Evolutionary conservation across 2,888 invertebrate species (phyloP).

Genomic region (Netelia melanura): DNA sequence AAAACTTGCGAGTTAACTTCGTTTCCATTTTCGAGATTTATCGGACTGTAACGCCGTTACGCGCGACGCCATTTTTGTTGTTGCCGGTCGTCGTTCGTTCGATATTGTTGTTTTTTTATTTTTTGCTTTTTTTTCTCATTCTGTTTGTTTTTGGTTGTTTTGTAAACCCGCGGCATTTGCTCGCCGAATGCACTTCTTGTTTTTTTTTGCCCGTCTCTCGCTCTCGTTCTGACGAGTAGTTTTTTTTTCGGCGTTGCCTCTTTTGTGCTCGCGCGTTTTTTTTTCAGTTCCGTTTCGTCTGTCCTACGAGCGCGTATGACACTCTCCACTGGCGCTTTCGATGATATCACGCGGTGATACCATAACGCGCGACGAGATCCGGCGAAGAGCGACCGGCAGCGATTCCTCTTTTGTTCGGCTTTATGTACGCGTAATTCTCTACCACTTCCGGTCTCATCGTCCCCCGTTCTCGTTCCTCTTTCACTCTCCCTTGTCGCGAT

Average conservation of each 20-base stretch:
- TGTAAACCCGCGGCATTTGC: conserved; percentile 45
- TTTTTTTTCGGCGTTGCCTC: not conserved
- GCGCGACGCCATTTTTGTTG: conserved; percentile 20
- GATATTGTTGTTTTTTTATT: not conserved
- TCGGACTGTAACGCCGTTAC: conserved; percentile 70
- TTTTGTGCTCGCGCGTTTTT: not conserved
- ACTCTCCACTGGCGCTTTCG: conserved; percentile 33
- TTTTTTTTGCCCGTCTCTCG: conserved; percentile 20
- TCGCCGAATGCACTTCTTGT: conserved; percentile 51
- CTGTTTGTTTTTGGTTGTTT: conserved; percentile 23
- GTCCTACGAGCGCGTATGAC: conserved; percentile 29
- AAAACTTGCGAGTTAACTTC: conserved; percentile 47
- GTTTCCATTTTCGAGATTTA: conserved; percentile 72
- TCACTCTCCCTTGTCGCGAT: conserved; percentile 44
- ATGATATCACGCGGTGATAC: conserved; percentile 57
- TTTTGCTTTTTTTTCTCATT: conserved; percentile 26
- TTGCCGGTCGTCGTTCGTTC: not conserved
- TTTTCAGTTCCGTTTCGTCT: conserved; percentile 3
- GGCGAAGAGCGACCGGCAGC: not conserved
- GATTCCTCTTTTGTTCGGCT: conserved; percentile 57
- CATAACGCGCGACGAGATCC: conserved; percentile 29
- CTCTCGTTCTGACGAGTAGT: not conserved
- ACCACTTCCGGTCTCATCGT: conserved; percentile 56
- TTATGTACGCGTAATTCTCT: conserved; percentile 47
- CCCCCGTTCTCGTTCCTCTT: not conserved